These are phyloP conservation scores for Pseudococcus viburni DNA, from an alignment of 2,888 invertebrate species.

Conservation along the genomic window DNA sequence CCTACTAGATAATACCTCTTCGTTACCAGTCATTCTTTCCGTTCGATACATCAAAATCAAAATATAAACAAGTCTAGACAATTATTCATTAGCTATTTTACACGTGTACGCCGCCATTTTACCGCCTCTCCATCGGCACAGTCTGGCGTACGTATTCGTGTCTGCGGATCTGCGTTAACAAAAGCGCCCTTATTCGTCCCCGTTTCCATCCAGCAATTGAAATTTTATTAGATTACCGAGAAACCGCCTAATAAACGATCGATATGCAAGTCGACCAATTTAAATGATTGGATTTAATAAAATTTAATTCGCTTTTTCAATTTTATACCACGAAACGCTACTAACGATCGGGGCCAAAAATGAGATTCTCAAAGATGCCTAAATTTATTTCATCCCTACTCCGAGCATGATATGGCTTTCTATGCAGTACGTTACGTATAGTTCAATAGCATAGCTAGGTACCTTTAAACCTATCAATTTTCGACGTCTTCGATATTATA, in stretches of 20 bases:
- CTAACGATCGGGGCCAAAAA: neutral
- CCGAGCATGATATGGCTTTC: neutral
- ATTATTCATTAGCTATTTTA: constrained; percentile 36
- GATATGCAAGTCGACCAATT: constrained; percentile 24
- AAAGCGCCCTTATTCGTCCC: neutral
- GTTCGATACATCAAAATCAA: constrained; percentile 6
- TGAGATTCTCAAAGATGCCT: neutral
- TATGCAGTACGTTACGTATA: neutral
- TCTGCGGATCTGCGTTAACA: neutral
- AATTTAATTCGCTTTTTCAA: constrained; percentile 25
- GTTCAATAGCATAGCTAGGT: neutral
- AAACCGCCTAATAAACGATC: neutral
- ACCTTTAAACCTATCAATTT: neutral
- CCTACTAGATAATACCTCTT: neutral
- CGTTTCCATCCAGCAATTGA: neutral
- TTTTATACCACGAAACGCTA: neutral
- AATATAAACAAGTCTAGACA: constrained; percentile 30
- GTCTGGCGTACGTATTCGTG: neutral
- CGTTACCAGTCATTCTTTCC: neutral
- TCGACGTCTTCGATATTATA: neutral
- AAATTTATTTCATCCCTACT: neutral
- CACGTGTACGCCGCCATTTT: neutral
- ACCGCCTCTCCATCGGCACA: neutral
- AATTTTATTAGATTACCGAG: neutral
- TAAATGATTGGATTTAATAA: constrained; percentile 6